phyloP scores from a whole-genome alignment of 2,888 invertebrate genomes.

The Bembecia ichneumoniformis region DNA sequence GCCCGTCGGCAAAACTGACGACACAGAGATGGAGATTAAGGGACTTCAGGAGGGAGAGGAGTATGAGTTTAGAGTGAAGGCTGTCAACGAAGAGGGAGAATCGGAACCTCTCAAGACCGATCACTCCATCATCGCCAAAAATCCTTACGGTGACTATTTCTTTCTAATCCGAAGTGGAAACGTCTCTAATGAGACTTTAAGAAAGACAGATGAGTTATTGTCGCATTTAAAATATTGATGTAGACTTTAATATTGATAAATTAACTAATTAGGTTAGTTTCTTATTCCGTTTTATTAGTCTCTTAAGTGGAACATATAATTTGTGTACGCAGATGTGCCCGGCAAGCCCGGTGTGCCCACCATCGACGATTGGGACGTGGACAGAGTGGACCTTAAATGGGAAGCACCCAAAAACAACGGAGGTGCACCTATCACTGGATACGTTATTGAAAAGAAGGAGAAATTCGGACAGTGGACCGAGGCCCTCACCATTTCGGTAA shows the following conservation, averaged over 20 bases:
- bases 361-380: slow-evolving; percentile 90
- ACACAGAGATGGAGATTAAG: slow-evolving; percentile 85
- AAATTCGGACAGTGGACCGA: slow-evolving; percentile 88
- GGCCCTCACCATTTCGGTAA: slow-evolving; percentile 80
- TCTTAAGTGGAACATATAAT: too few relatives aligned
- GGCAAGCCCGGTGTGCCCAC: slow-evolving; percentile 90
- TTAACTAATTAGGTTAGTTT: too few relatives aligned
- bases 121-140: slow-evolving; percentile 90
- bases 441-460: slow-evolving; percentile 91
- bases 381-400: slow-evolving; percentile 90
- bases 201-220: too few relatives aligned
- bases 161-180: too few relatives aligned
- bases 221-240: too few relatives aligned
- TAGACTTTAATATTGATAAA: too few relatives aligned
- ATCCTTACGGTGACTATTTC: slow-evolving; percentile 84
- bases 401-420: slow-evolving; percentile 83
- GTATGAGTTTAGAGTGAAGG: slow-evolving; percentile 94
- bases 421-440: slow-evolving; percentile 86
- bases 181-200: too few relatives aligned
- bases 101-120: slow-evolving; percentile 96
- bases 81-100: slow-evolving; percentile 95
- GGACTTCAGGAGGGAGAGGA: slow-evolving; percentile 90
- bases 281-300: too few relatives aligned
- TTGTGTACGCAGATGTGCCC: slow-evolving; percentile 75
- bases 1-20: slow-evolving; percentile 90